These are phyloP conservation scores for Mobula birostris DNA, from an alignment of 2,113 vertebrate species.

Conservation along the genomic window DNA sequence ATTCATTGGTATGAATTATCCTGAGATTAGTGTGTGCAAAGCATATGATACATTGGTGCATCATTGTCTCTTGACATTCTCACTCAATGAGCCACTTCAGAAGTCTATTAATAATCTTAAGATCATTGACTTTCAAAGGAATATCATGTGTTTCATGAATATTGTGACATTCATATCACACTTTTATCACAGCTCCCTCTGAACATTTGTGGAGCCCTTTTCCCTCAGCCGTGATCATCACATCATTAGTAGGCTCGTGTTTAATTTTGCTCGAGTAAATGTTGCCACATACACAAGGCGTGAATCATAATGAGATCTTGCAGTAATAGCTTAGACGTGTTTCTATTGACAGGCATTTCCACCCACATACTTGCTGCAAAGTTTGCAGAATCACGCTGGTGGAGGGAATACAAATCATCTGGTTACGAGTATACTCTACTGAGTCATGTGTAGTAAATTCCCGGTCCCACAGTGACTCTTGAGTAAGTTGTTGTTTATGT, in stretches of 20 bases:
- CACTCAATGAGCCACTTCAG: neutral
- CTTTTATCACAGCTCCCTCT: neutral
- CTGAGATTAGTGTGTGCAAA: neutral
- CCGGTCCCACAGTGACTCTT: neutral
- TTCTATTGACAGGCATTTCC: neutral
- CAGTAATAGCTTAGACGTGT: neutral
- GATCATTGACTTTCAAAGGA: neutral
- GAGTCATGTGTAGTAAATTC: slow-evolving; percentile 19
- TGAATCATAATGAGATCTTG: slow-evolving; percentile 5
- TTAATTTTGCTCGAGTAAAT: neutral
- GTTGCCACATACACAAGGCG: neutral
- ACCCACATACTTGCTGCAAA: neutral
- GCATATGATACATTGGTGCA: neutral
- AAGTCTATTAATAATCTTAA: neutral
- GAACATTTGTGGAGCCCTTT: neutral
- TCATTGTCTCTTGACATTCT: neutral
- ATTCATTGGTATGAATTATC: neutral
- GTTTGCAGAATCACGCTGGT: neutral
- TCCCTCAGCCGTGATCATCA: neutral
- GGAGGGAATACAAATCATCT: neutral
- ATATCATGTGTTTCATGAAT: neutral
- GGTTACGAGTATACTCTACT: neutral
- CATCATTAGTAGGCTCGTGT: neutral
- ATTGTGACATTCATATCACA: neutral
- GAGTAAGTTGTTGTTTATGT: neutral